Evolutionary conservation across 2,113 vertebrate genomes (phyloP), one percentile per base, ranked within the genome.

Genomic region (Fregata magnificens): DNA sequence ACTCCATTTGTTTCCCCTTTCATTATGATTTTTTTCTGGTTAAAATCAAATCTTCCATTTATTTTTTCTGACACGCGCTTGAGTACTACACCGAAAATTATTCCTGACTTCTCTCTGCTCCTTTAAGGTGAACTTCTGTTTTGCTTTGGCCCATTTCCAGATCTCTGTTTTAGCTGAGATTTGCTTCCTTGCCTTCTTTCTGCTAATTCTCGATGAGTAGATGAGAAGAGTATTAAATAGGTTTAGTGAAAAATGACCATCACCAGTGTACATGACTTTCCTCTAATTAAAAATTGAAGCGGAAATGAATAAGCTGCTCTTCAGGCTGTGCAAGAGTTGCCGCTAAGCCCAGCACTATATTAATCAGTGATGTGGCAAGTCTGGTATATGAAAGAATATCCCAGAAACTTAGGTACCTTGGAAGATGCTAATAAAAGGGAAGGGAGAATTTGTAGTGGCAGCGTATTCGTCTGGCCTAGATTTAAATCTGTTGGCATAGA

Each of bases 261-360:
- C 91, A 32, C 65, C 20, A 5, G 8, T 1, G 7, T 11, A 56
- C 72, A 84, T 90, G 90, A 85, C 95, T 95, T 86, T 77, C 44
- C 58, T 92, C 85, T 97, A 94, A 96, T 96, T 95, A 96, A 96
- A 96, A 91, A 85, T 77, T 86, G 88, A 93, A 90, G 58, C 1
- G 13, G 93, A 95, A 96, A 95, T 93, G 71, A 97, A 80, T 52
- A 77, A 83, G 71, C 62, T 90, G 56, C 95, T 93, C 87, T 16
- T 25, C 90, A 72, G 91, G 95, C 90, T 2, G 2, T 36, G 56
- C n/a, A 67, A 36, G 84, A 82, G 83, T 42, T 28, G 6, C 4
- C 4, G 16, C 45, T 65, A 63, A 82, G 58, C 81, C 44, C 56
- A 52, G 65, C 24, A 18, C 45, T 56, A 0, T 10, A 31, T 88